Evolutionary conservation across 2,888 invertebrate genomes (phyloP), one percentile per base, ranked within the genome.

Genomic region (Hirtodrosophila alboralis): DNA sequence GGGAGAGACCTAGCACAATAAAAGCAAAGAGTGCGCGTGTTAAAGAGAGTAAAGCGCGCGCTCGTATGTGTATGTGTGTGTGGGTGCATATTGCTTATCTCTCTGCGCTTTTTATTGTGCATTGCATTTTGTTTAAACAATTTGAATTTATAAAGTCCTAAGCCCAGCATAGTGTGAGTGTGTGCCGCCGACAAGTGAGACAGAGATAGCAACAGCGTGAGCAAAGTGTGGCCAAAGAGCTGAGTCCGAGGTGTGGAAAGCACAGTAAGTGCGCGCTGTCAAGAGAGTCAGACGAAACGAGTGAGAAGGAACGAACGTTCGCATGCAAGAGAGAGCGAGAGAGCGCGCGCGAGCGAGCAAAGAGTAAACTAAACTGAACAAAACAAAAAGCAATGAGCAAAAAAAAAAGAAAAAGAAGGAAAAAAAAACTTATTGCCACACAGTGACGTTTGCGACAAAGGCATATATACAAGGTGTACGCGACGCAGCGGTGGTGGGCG

Each of bases 81-180:
- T 65, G 65, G 31, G 48, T 51, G 45, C 47, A 31, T 23, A 23
- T 45, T 38, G 10, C 36, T 8, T 10, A 13, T 37, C 16, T 34
- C 8, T 31, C 30, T 45, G 36, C 16, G 23, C 27, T 1, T 23
- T 6, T 23, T 27, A 16, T 31, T 38, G 33, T 49, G 53, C 41
- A 43, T 3, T 71, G 61, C 69, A 70, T 54, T 73, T 71, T 71
- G 58, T 73, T 71, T 63, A 67, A 73, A 74, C 52, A 73, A 68
- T 68, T 56, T 41, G 3, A 28, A 47, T 63, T 56, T 23, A 58
- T 63, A 44, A 70, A 51, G 71, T 43, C 23, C 27, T 49, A 59
- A 41, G n/a, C n/a, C n/a, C 49, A 62, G 43, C 48, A 31, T 44
- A 41, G 41, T 33, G 48, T 43, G 43, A 27, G 44, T 34, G 18